These are phyloP conservation scores for Nesidiocoris tenuis DNA, from an alignment of 2,888 invertebrate species.

Conservation along the genomic window DNA sequence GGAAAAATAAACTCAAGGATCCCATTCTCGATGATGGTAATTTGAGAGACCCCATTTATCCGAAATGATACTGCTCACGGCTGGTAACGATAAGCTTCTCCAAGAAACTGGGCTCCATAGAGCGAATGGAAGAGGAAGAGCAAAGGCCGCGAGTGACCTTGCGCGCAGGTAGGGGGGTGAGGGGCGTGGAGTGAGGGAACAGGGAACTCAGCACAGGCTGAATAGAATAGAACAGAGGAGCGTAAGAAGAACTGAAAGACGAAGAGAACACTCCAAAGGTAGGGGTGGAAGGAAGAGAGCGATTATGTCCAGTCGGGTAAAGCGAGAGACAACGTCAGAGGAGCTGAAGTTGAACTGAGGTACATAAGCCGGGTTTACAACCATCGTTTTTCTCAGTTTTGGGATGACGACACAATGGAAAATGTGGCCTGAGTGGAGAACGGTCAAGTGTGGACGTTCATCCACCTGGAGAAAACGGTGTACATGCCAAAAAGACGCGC, in stretches of 20 bases:
- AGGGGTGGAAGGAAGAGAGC: not conserved
- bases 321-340: not conserved
- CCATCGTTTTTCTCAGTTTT: no score
- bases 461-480: no score
- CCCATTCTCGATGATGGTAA: no score
- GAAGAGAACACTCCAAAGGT: not conserved
- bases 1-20: no score
- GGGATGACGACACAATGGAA: no score
- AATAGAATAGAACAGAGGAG: not conserved
- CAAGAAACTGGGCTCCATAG: not conserved
- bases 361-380: no score
- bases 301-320: not conserved
- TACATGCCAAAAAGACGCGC: no score
- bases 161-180: not conserved
- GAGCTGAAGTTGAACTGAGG: not conserved
- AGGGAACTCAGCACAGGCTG: not conserved
- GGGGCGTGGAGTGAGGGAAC: not conserved
- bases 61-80: not conserved
- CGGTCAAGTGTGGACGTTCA: no score
- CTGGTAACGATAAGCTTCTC: not conserved
- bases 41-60: no score
- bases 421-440: no score
- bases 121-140: not conserved
- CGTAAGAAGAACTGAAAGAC: not conserved
- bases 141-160: not conserved